These are phyloP conservation scores for Clivina fossor DNA, from an alignment of 2,888 invertebrate genomes.

Conservation along the genomic window DNA sequence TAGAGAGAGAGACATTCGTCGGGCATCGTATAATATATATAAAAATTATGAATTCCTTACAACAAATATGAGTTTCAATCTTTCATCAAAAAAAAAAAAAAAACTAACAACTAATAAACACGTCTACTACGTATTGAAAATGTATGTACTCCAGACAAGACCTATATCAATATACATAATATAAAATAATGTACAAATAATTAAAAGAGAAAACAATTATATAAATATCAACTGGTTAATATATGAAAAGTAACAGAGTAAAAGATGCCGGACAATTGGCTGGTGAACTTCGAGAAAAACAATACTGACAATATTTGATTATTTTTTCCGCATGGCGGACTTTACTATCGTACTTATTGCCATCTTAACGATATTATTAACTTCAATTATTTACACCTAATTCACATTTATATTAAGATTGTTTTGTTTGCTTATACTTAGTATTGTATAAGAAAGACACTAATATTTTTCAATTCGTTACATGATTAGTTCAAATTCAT, in stretches of 20 bases:
- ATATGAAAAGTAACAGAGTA: conserved; percentile 31
- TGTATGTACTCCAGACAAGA: conserved; percentile 3
- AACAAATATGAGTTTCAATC: conserved; percentile 1
- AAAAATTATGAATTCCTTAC: conserved; percentile 10
- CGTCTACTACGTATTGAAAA: conserved; percentile 10
- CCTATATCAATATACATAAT: conserved; percentile 5
- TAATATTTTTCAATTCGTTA: too few species aligned
- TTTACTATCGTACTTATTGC: conserved; percentile 22
- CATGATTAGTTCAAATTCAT: too few species aligned
- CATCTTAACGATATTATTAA: too few species aligned
- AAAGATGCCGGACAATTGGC: conserved; percentile 30
- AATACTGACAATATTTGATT: conserved; percentile 26
- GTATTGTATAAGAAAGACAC: too few species aligned
- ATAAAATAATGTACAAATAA: conserved; percentile 32
- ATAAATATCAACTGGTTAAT: conserved; percentile 33
- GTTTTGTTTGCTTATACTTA: too few species aligned
- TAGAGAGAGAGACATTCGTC: conserved; percentile 10
- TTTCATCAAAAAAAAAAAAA: conserved; percentile 5
- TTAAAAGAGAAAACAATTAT: too few species aligned
- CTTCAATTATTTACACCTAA: too few species aligned
- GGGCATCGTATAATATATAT: conserved; percentile 9
- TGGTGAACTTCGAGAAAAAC: conserved; percentile 32
- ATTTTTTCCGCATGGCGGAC: conserved; percentile 22
- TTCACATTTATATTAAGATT: too few species aligned
- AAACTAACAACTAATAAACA: conserved; percentile 18